Evolutionary conservation across 2,113 vertebrate species (phyloP).

Genomic region (Pseudopipra pipra): DNA sequence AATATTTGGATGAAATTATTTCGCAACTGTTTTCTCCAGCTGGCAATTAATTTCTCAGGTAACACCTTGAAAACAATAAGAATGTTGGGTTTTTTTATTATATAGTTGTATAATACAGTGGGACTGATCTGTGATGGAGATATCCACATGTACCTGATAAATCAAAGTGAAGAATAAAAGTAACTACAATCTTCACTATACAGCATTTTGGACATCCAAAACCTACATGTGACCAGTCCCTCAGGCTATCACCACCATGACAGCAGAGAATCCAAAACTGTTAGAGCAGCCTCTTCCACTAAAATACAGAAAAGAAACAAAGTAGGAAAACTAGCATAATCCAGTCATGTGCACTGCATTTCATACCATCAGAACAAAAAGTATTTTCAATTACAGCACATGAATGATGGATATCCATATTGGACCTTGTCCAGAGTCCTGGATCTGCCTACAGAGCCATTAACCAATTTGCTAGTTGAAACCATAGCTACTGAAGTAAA

Average conservation of each 20-base stretch:
- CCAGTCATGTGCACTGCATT: not conserved
- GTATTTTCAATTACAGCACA: not conserved
- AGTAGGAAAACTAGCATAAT: not conserved
- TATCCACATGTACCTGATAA: not conserved
- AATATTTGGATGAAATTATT: conserved; percentile 17
- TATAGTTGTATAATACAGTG: not conserved
- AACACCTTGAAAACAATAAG: not conserved
- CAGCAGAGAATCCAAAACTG: not conserved
- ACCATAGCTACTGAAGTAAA: not conserved
- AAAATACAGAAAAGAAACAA: conserved; percentile 12
- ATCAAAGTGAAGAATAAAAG: not conserved
- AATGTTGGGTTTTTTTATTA: not conserved
- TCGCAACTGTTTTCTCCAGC: not conserved
- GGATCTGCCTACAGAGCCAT: not conserved
- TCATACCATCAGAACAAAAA: not conserved
- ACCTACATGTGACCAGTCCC: not conserved
- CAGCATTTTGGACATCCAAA: not conserved
- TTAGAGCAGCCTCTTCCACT: not conserved
- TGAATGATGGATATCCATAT: not conserved
- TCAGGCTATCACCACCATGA: not conserved
- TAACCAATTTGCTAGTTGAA: conserved; percentile 1
- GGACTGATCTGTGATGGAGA: not conserved
- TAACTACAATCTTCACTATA: not conserved
- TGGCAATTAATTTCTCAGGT: not conserved
- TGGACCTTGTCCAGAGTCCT: not conserved